phyloP scores from a whole-genome alignment of 2,797 vertebrate genomes.

The Emys orbicularis region DNA sequence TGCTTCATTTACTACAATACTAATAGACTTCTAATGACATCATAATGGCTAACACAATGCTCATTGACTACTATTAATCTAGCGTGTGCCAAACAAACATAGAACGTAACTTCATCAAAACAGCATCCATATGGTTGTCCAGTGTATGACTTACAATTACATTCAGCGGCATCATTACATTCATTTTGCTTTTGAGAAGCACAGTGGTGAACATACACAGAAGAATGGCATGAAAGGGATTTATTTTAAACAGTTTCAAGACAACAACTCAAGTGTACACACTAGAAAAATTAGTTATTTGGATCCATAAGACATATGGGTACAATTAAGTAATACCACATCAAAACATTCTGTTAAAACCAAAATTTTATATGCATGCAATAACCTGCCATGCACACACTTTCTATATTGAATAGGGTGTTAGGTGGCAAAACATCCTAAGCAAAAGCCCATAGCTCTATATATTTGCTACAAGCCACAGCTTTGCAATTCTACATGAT shows the following conservation, averaged over 20 bases:
- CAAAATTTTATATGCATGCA: not conserved
- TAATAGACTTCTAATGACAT: not conserved
- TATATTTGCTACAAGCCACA: not conserved
- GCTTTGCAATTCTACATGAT: conserved; percentile 17
- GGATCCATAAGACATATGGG: not conserved
- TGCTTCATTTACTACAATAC: not conserved
- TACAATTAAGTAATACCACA: not conserved
- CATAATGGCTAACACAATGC: not conserved
- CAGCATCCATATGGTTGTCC: not conserved
- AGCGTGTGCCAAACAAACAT: not conserved
- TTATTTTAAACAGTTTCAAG: not conserved
- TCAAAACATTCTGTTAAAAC: not conserved
- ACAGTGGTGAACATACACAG: not conserved
- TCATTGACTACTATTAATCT: not conserved
- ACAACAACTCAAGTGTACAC: not conserved
- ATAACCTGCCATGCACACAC: not conserved
- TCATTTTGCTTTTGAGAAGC: conserved; percentile 16
- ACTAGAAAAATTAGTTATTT: not conserved
- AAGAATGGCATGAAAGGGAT: not conserved
- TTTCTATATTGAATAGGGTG: not conserved
- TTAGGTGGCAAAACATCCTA: not conserved
- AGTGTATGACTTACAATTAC: not conserved
- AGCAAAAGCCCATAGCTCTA: not conserved
- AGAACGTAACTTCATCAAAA: not conserved
- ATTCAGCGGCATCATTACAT: not conserved